Base-by-base conservation (phyloP, 2,888 invertebrate species). In the Zonitis immaculata region DNA sequence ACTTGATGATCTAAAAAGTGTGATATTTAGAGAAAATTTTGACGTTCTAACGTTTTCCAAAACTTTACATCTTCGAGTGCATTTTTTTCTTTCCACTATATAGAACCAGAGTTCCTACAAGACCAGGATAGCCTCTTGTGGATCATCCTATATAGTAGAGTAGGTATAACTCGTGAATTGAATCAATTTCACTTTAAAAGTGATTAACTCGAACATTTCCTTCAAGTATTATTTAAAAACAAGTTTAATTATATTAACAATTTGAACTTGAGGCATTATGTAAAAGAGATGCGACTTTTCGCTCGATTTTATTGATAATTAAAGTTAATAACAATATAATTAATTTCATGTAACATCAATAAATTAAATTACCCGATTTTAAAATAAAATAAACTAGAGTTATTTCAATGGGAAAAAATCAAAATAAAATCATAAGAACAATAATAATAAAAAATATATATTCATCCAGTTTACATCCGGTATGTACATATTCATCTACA, bases 381-480 rank as follows among this genome's bases (percentile, higher is more conserved):
- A n/a, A n/a, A 20, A 9, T 11, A 9, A 16, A 35, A 39, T 6
- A 20, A 39, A 11, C 5, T 11, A 3, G 5, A 9, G 1, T 16
- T 9, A 5, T 39, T 39, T n/a, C 3, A 20, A 20, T 39, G 16
- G n/a, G 14, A 14, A 35, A 39, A 20, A 18, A 25, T 32, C 22
- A 32, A 32, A 32, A 49, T 44, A 44, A 44, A 32, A 42, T 28
- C 49, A 43, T 30, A 43, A 49, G 5, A 18, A 26, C n/a, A n/a
- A n/a, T n/a, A n/a, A n/a, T n/a, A n/a, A n/a, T n/a, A n/a, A n/a
- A n/a, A n/a, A n/a, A n/a, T n/a, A n/a, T n/a, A n/a, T n/a, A 18
- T 28, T 20, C 20, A 51, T 35, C 47, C 46, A 42, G 51, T 51
- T 47, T 27, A 47, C 47, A 51, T 51, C 51, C 47, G 46, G 46